Evolutionary conservation across 2,113 vertebrate species (phyloP).

Genomic region (Bungarus multicinctus): DNA sequence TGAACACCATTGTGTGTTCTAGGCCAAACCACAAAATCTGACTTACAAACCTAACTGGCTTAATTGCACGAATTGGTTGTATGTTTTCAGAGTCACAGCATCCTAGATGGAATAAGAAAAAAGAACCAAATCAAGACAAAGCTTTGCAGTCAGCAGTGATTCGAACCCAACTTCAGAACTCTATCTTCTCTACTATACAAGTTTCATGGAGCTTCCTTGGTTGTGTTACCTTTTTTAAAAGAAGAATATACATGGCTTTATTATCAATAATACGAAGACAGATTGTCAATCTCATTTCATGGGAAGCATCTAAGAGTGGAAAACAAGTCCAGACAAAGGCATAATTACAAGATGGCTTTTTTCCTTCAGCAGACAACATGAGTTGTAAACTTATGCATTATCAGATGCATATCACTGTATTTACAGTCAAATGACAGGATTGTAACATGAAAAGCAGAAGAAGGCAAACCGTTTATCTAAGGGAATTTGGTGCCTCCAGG

Average conservation of each 20-base stretch:
- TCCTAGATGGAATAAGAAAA: not conserved
- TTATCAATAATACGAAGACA: constrained; percentile 42
- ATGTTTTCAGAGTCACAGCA: not conserved
- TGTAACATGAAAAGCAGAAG: not conserved
- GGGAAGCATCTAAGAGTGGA: constrained; percentile 48
- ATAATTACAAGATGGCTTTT: constrained; percentile 44
- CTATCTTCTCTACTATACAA: not conserved
- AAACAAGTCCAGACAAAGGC: constrained; percentile 55
- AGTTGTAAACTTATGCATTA: not conserved
- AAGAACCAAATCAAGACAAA: not conserved
- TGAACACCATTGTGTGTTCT: not conserved
- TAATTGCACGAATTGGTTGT: not conserved
- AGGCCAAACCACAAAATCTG: not conserved
- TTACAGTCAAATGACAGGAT: not conserved
- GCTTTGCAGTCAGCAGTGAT: not conserved
- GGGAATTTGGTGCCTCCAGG: not conserved
- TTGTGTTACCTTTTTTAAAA: not conserved
- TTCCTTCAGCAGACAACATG: constrained; percentile 47
- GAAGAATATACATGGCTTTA: not conserved
- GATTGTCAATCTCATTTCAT: constrained; percentile 48
- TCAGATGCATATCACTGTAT: not conserved
- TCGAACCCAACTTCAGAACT: not conserved
- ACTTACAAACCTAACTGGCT: not conserved
- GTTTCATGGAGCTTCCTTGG: not conserved
- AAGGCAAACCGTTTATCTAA: not conserved